Conservation (phyloP, 2,888 invertebrate species). For the Phengaris alcon region DNA sequence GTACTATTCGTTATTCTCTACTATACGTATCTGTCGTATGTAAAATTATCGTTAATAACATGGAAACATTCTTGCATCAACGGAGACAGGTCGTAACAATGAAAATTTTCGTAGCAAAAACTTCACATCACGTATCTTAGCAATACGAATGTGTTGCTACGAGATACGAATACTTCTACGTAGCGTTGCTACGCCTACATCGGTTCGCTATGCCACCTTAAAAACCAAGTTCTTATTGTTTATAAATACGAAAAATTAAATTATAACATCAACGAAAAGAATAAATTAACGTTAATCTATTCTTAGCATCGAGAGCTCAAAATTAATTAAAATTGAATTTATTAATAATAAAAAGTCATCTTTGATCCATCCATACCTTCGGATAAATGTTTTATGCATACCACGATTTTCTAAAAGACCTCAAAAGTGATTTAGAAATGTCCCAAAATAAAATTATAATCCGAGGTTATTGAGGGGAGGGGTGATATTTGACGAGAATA, state of each 20-base stretch:
- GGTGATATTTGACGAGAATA: conserved; percentile 20
- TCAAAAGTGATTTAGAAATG: conserved; percentile 22
- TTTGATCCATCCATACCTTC: not conserved
- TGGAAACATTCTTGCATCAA: no score
- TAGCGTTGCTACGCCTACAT: not conserved
- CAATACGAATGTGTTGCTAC: not conserved
- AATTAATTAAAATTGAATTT: not conserved
- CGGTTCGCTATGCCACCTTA: not conserved
- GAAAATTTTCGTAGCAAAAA: not conserved
- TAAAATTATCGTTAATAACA: no score
- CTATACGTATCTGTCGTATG: no score
- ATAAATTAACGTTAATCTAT: not conserved
- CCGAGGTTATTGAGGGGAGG: not conserved
- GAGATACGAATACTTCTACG: not conserved
- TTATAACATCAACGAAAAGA: not conserved
- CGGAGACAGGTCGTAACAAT: no score
- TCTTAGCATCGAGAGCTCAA: not conserved
- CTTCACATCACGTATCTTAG: not conserved
- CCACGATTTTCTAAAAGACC: not conserved
- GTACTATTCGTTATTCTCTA: no score
- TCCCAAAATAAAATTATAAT: conserved; percentile 24
- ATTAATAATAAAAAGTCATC: not conserved
- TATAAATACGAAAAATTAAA: no score
- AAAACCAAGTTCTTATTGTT: not conserved
- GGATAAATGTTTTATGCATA: conserved; percentile 10